A percentile compares a stretch with the other conserved stretches of the same genome.
phyloP scores from a whole-genome alignment of 2,888 invertebrate species.

The Cataglyphis cursor region DNA sequence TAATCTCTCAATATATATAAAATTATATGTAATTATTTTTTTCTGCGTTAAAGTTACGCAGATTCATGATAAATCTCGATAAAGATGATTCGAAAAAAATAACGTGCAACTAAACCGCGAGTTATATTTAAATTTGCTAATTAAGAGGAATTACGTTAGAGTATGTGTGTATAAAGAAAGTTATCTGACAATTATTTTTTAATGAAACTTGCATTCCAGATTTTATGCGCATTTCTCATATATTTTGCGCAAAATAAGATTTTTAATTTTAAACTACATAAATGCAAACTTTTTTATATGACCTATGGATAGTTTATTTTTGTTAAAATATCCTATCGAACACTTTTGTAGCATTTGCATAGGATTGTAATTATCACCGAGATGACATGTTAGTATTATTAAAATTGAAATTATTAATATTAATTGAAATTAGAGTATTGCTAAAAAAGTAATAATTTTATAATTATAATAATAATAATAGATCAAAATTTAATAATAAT shows the following conservation, averaged over 20 bases:
- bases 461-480: too few relatives aligned
- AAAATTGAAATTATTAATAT: not conserved
- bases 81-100: not conserved
- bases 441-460: too few relatives aligned
- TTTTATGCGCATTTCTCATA: slow-evolving; percentile 1
- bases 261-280: not conserved
- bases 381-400: not conserved
- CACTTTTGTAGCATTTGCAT: not conserved
- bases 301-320: not conserved
- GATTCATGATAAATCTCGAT: not conserved
- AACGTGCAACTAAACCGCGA: not conserved
- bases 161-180: not conserved
- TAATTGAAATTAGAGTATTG: not conserved
- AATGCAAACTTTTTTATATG: not conserved
- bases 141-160: not conserved
- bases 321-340: not conserved
- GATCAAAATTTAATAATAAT: not conserved
- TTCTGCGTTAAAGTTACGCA: not conserved
- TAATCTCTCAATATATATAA: not conserved
- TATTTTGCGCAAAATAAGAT: not conserved
- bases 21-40: not conserved
- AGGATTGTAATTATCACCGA: not conserved
- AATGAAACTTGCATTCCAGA: slow-evolving; percentile 22
- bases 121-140: not conserved
- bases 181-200: slow-evolving; percentile 10